These are phyloP conservation scores for Bradypus variegatus DNA, from an alignment of 2,797 vertebrate species.

Conservation along the genomic window DNA sequence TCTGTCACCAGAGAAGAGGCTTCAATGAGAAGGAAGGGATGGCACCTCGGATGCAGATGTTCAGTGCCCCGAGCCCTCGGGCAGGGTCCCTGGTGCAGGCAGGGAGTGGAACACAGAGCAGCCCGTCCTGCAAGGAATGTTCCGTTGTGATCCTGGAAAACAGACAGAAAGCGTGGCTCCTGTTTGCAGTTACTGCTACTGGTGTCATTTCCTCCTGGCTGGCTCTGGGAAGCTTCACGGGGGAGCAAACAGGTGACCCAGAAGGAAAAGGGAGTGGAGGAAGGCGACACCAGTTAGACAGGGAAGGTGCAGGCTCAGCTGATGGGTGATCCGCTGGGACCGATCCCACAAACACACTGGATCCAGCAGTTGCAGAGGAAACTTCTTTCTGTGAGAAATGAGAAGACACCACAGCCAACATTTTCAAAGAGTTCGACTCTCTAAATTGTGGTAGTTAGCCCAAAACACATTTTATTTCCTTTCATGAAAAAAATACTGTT, in stretches of 20 bases:
- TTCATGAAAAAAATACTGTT: background rate
- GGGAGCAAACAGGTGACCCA: too few species aligned
- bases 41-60: conserved; percentile 57
- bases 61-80: conserved; percentile 56
- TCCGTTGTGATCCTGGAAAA: conserved; percentile 43
- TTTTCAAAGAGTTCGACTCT: background rate
- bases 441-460: too few species aligned
- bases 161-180: conserved; percentile 38
- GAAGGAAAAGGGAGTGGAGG: background rate
- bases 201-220: background rate
- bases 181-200: background rate
- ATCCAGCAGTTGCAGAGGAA: too few species aligned
- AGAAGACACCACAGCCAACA: background rate
- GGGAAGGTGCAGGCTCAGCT: accelerated
- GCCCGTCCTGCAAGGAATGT: conserved; percentile 49
- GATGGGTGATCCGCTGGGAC: accelerated
- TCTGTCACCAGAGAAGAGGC: conserved; percentile 68
- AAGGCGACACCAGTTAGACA: accelerated
- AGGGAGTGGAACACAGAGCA: conserved; percentile 57
- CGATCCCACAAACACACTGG: accelerated
- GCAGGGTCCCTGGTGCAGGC: conserved; percentile 58
- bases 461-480: background rate
- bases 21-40: conserved; percentile 68
- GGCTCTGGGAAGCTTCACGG: background rate
- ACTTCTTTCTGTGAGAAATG: background rate